Evolutionary conservation across 2,888 invertebrate species (phyloP), one percentile per base, ranked within the genome.

Genomic region (Xestia xanthographa): DNA sequence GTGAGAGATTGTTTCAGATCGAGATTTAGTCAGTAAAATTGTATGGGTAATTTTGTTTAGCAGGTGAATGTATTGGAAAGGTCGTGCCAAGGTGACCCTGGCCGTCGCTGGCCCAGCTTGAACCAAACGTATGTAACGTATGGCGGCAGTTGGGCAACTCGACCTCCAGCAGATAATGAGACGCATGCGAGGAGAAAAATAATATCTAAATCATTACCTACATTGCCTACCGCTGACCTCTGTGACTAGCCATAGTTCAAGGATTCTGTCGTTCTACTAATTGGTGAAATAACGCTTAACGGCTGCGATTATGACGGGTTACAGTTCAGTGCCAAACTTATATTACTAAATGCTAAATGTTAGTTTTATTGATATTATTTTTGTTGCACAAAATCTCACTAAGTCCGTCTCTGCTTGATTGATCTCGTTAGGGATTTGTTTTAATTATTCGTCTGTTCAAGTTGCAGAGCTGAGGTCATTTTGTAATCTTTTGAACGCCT

Each of bases 1-100:
- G 53, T 56, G 38, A 68, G 58, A 58, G 26, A 63, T 17, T 58
- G 5, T 34, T 56, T 66, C 48, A 75, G 60, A 75, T 75, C 58
- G 53, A 79, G 58, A 84, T 76, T 68, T 50, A 56, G 45, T 76
- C 65, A 63, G 75, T 58, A 75, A 70, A 74, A 79, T 69, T 81
- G 75, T 60, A 75, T 73, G 62, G 72, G 71, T 75, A 80, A 75
- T 84, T 34, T 34, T 86, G 81, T 85, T 83, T 82, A 67, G 79
- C 76, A 56, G 83, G 92, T 91, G 92, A 93, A 92, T 91, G 91
- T 91, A 90, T 91, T 91, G 88, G 90, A 92, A 93, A 94, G 94
- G 92, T 92, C 90, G 87, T 70, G 83, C 77, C 92, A 93, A 93
- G 94, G 93, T 90, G 73, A 76, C 86, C 80, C 14, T n/a, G 77